Base-by-base conservation (phyloP, 2,797 vertebrate genomes). In the Cossypha niveicapilla region DNA sequence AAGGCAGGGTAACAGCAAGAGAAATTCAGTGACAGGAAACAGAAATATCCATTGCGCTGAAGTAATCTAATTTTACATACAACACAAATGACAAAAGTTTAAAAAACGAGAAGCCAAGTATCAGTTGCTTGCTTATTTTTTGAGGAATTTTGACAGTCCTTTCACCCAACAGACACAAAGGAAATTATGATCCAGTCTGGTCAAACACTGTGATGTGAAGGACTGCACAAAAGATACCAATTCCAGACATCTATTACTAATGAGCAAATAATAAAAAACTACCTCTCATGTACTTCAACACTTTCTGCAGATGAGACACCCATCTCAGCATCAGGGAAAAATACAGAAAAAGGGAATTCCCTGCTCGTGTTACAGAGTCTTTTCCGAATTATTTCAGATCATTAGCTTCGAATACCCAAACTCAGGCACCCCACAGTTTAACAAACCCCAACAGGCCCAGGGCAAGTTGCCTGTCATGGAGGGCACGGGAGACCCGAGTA, bases 401-500 rank as follows among this genome's bases (percentile, higher is more conserved):
- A 47, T 6, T 37, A 63, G 14, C 10, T 68, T 50, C 0, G 1
- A 54, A 78, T 15, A 58, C 4, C 4, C 11, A 27, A 47, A 78
- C 34, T 75, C 22, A 68, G 6, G 27, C 12, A 80, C 72, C 8
- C 27, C 27, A 10, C 0, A 1, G 16, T 27, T 6, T 16, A 81
- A 58, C 25, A 84, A 75, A 75, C 24, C n/a, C 44, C 35, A 58
- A 23, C 11, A 13, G 37, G 13, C 27, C 6, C 42, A 85, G 54
- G 23, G 73, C 21, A 75, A 78, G 9, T 10, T 63, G 60, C 74
- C 39, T 79, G 21, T 44, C 11, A 7, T 2, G 17, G 39, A 39
- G 27, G 1, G 0, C n/a, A n/a, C 1, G 0, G 6, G 12, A 78
- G 11, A 65, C 30, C 4, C 1, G 0, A 48, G 12, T 18, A 25